Evolutionary conservation across 2,113 vertebrate genomes (phyloP), one percentile per base, ranked within the genome.

Genomic region (Phyllostomus discolor): DNA sequence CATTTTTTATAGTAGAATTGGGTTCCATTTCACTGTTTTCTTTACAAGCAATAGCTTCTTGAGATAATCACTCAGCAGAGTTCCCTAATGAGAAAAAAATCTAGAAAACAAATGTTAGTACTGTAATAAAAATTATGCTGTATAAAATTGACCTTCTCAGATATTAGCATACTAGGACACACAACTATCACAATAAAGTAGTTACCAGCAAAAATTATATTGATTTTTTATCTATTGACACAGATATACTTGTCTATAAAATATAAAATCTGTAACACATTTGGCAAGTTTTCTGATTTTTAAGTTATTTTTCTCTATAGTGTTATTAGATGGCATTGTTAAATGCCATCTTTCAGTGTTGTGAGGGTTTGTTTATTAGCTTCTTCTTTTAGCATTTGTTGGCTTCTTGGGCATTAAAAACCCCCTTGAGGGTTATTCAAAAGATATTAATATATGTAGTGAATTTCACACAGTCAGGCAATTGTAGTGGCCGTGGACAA

Each of bases 41-140:
- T 1, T 94, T 84, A 16, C 62, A 57, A 82, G 82, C 38, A 35
- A 87, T 89, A 62, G 50, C 17, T 84, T 86, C 41, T 69, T 95
- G 2, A 70, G 67, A 94, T 73, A 96, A 97, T 97, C 88, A 86
- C 10, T 2, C 24, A 91, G 22, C 81, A 97, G 43, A 50, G 96
- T 84, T 87, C 41, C 64, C 20, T 79, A n/a, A 66, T 87, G 90
- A 93, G 46, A 67, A 10, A 84, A 97, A 97, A 97, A 97, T 87
- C 17, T 70, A 97, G 88, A 95, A 98, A 96, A 24, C 48, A 95
- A 94, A 31, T 82, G 7, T 97, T 95, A 94, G 4, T 93, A n/a
- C 59, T 70, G 3, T 48, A 96, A 90, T 50, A 38, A 95, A 95
- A 92, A 97, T 92, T 89, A 95, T 91, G 93, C 15, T 87, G 72